phyloP scores from a whole-genome alignment of 2,113 vertebrate species.

The Myotis yumanensis region DNA sequence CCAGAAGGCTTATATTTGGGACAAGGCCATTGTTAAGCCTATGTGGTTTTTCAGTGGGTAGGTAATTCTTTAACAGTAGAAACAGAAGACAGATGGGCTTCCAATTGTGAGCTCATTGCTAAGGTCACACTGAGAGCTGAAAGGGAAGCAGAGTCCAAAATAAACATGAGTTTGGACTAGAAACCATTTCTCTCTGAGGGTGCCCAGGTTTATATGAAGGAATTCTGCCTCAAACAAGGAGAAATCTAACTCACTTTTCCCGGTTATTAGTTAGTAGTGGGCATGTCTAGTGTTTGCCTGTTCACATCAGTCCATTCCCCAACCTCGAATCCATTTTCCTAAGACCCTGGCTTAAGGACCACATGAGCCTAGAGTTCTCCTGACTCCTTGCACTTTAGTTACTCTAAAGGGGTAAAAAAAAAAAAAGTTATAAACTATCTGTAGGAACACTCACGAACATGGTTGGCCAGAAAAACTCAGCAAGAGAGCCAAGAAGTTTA shows the following conservation, averaged over 20 bases:
- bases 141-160: slow-evolving; percentile 82
- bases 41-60: slow-evolving; percentile 80
- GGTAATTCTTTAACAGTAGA: slow-evolving; percentile 87
- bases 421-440: slow-evolving; percentile 64
- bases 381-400: slow-evolving; percentile 33
- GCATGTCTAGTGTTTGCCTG: slow-evolving; percentile 40
- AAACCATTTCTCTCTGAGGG: slow-evolving; percentile 84
- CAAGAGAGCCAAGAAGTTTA: slow-evolving; percentile 68
- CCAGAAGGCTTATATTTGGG: slow-evolving; percentile 79
- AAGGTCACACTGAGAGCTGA: slow-evolving; percentile 84
- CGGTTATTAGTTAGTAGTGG: slow-evolving; percentile 60
- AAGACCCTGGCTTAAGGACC: slow-evolving; percentile 55
- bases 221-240: slow-evolving; percentile 76
- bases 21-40: slow-evolving; percentile 77
- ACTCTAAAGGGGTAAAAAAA: slow-evolving; percentile 36
- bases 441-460: slow-evolving; percentile 64
- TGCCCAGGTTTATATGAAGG: slow-evolving; percentile 80
- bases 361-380: not conserved
- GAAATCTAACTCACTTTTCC: slow-evolving; percentile 69
- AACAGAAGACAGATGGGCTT: slow-evolving; percentile 87
- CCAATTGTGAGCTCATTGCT: slow-evolving; percentile 88
- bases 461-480: slow-evolving; percentile 55
- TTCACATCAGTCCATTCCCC: not conserved
- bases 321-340: slow-evolving; percentile 34
- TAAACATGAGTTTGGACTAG: slow-evolving; percentile 81